A percentile compares a stretch with the other conserved stretches of the same genome.
Conservation (phyloP, 1,140 invertebrate genomes). For the Zaprionus lachaisei region DNA sequence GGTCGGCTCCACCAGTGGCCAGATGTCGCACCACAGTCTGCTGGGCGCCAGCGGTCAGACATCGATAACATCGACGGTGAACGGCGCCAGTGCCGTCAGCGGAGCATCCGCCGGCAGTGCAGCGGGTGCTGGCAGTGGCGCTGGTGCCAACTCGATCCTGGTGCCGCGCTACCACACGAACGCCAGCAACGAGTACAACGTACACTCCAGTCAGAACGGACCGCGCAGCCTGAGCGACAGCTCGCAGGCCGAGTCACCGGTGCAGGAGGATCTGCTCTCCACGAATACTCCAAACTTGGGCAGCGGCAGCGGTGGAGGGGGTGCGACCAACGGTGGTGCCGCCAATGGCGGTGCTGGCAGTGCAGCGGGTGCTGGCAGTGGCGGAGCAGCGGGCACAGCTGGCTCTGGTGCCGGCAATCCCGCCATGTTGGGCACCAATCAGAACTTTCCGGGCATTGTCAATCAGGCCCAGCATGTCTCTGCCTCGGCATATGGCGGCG, state of each 20-base stretch:
- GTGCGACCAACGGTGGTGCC: slow-evolving; percentile 84
- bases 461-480: slow-evolving; percentile 81
- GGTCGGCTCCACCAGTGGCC: slow-evolving; percentile 86
- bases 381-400: slow-evolving; percentile 84
- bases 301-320: slow-evolving; percentile 85
- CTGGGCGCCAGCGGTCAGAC: slow-evolving; percentile 75
- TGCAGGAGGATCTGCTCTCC: slow-evolving; percentile 90
- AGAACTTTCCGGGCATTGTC: slow-evolving; percentile 79
- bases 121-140: slow-evolving; percentile 55
- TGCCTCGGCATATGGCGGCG: slow-evolving; percentile 58
- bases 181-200: slow-evolving; percentile 81
- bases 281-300: slow-evolving; percentile 85
- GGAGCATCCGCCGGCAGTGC: slow-evolving; percentile 77
- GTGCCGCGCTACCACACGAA: slow-evolving; percentile 87
- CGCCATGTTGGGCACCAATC: slow-evolving; percentile 71
- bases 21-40: slow-evolving; percentile 84
- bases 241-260: slow-evolving; percentile 92
- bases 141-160: slow-evolving; percentile 71
- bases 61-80: slow-evolving; percentile 84
- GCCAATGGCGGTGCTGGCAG: slow-evolving; percentile 88
- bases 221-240: slow-evolving; percentile 91
- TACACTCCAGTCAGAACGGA: slow-evolving; percentile 84
- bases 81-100: slow-evolving; percentile 79
- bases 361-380: slow-evolving; percentile 87
- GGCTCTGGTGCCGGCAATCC: slow-evolving; percentile 86